Evolutionary conservation across 1,140 invertebrate genomes (phyloP), one percentile per base, ranked within the genome.

Genomic region (Lutraria rhynchaena): DNA sequence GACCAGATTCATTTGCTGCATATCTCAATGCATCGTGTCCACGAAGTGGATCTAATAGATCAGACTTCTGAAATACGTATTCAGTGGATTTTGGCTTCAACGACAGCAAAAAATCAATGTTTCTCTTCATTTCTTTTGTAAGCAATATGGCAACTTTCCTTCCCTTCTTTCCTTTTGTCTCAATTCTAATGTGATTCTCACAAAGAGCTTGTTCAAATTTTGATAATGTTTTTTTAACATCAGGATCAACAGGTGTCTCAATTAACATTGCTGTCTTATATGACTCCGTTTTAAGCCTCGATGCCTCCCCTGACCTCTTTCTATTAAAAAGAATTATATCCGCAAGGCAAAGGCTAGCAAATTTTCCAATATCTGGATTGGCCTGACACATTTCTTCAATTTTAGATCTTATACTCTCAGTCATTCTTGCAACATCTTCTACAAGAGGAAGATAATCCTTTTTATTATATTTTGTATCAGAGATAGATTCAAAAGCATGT

Each of bases 131-230:
- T 22, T 65, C 13, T 11, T 61, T 46, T 1, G 75, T 80, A n/a
- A 83, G 33, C n/a, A 83, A 29, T 0, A 83, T 29, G 27, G 76
- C 17, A 27, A 83, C 82, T 31, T 24, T 80, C 35, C 75, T 53
- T 24, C 76, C 82, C 29, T 51, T 73, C 58, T 65, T 83, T 19
- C 82, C 82, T 33, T 51, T 29, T 17, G 58, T 57, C 55, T 80
- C 76, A 19, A 83, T 41, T 27, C 82, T 51, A 11, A 3, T 19
- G 13, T 69, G 37, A 0, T 7, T 51, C 15, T 74, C 15, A 33
- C 75, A 76, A 1, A 83, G 63, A 15, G 44, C 0, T 3, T 51
- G 9, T 58, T 80, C 75, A 51, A 83, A 73, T 57, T 49, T 53
- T 17, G 65, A 44, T 2, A 83, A 41, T 3, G 29, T 31, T 13